Base-by-base conservation (phyloP, 2,797 vertebrate species). In the Diglossa cyanea region DNA sequence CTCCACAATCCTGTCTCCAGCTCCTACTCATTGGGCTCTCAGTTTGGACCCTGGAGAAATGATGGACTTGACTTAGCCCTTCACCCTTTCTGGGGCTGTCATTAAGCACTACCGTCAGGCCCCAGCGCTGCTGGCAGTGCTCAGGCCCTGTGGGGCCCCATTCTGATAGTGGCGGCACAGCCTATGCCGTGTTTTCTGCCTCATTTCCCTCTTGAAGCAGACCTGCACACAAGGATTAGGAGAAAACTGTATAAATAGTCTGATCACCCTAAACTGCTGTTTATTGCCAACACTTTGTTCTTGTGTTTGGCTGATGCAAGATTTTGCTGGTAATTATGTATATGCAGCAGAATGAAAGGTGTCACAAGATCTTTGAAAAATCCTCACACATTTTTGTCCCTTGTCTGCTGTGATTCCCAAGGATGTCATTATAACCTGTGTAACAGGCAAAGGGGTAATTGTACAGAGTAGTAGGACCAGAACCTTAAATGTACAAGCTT, bases 71-170 rank as follows among this genome's bases (percentile, higher is more conserved):
- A 66, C 51, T 79, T 10, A 28, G 11, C 5, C 25, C 20, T 37
- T 72, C 19, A n/a, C 11, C 8, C 13, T 44, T 78, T 54, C 28
- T 82, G 47, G 17, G 28, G 4, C 18, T 77, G 23, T 20, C 21
- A 57, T 4, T 57, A 47, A 67, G n/a, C 12, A 2, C 18, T 30
- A 2, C 3, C 39, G 28, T 24, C 10, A 66, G 8, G 2, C 24
- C 2, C 3, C 30, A 61, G 14, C 17, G 45, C 54, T 84, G 42
- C 26, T 24, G 23, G 33, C 7, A 33, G 7, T 8, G 20, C 53
- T 74, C 40, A 61, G 20, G 50, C 7, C 7, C 17, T 23, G 6
- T 31, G 18, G 17, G 15, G 24, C 7, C 9, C 7, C 0, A 0
- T 45, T 47, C 17, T 63, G 30, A 37, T 4, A 31, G 15, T 0